phyloP scores from a whole-genome alignment of 1,140 invertebrate genomes.

The Leguminivora glycinivorella region DNA sequence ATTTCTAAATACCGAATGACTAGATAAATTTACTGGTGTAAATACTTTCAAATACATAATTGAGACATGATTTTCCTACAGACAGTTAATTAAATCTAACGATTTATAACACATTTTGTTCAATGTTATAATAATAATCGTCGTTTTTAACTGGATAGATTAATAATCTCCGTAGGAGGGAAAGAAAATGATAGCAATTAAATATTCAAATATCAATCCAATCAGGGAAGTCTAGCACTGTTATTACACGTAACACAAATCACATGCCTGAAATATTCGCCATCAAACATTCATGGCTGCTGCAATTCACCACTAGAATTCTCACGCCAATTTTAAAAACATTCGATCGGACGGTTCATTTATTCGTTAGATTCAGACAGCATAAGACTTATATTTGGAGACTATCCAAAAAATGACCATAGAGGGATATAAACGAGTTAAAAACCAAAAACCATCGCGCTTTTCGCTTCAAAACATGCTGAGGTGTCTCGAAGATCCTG shows the following conservation, averaged over 20 bases:
- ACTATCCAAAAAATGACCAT: background rate
- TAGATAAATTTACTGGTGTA: too few relatives aligned
- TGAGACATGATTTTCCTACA: too few relatives aligned
- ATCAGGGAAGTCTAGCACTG: conserved; percentile 32
- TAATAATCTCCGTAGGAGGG: background rate
- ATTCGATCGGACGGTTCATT: conserved; percentile 7
- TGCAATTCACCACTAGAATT: conserved; percentile 35
- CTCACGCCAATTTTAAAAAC: conserved; percentile 31
- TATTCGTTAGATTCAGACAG: background rate
- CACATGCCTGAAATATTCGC: conserved; percentile 29
- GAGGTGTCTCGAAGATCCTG: conserved; percentile 40
- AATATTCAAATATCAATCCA: conserved; percentile 22
- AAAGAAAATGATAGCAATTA: background rate
- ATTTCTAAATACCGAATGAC: too few relatives aligned
- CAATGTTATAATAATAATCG: background rate
- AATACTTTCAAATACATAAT: too few relatives aligned
- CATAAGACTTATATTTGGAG: conserved; percentile 1
- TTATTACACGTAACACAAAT: conserved; percentile 32
- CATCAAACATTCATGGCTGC: conserved; percentile 37
- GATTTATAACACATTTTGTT: too few relatives aligned
- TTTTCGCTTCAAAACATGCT: background rate
- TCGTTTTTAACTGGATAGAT: background rate
- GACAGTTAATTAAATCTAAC: too few relatives aligned
- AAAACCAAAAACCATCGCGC: background rate
- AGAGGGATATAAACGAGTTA: background rate